phyloP scores from a whole-genome alignment of 1,140 invertebrate genomes.

The Antheraea pernyi region DNA sequence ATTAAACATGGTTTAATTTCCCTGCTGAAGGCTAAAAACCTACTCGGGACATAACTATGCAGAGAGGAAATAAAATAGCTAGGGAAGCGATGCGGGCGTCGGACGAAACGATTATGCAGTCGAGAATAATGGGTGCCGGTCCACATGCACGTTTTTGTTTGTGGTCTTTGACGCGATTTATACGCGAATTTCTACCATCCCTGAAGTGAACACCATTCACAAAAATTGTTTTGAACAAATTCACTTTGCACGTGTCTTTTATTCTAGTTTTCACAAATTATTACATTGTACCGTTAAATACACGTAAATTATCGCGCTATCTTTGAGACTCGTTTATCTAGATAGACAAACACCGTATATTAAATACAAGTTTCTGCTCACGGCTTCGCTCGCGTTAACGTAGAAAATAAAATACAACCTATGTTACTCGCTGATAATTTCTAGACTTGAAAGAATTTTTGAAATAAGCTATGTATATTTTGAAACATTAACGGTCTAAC shows the following conservation, averaged over 20 bases:
- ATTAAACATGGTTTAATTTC: slow-evolving; percentile 78
- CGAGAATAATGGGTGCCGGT: slow-evolving; percentile 77
- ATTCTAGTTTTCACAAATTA: slow-evolving; percentile 22
- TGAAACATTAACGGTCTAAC: no score
- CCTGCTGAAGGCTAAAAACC: slow-evolving; percentile 64
- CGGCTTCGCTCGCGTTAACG: no score
- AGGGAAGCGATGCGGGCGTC: slow-evolving; percentile 76
- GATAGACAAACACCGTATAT: no score
- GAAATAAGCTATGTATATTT: no score
- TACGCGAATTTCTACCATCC: slow-evolving; percentile 76
- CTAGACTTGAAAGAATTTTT: no score
- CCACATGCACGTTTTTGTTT: slow-evolving; percentile 79
- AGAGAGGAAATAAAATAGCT: slow-evolving; percentile 77
- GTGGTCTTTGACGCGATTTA: slow-evolving; percentile 79
- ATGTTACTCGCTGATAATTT: no score
- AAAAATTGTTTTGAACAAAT: slow-evolving; percentile 77
- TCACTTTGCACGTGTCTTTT: slow-evolving; percentile 65
- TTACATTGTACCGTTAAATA: background rate
- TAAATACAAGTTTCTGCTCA: no score
- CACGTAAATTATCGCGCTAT: background rate
- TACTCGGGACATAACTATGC: slow-evolving; percentile 75
- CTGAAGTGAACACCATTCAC: slow-evolving; percentile 77
- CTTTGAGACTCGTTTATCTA: no score
- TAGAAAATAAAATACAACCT: no score
- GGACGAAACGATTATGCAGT: slow-evolving; percentile 79